Evolutionary conservation across 2,888 invertebrate genomes (phyloP).

Genomic region (Meta bourneti): DNA sequence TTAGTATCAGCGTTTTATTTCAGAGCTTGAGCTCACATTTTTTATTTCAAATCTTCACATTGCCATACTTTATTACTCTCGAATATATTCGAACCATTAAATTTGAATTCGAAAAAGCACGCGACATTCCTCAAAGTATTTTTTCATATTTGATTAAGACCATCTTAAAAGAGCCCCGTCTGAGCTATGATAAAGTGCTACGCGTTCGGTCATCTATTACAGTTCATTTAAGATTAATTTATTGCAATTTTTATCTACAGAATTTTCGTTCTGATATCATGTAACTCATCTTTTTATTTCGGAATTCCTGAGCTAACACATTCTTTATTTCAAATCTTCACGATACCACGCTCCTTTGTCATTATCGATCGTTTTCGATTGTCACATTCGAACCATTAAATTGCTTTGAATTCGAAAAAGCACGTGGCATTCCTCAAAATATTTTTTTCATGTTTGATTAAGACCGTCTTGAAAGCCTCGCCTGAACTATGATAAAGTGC

Average conservation of each 20-base stretch:
- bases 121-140: background rate
- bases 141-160: background rate
- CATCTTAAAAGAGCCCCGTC: background rate
- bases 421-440: background rate
- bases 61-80: too few species aligned
- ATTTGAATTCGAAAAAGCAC: background rate
- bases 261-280: too few species aligned
- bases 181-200: background rate
- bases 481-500: background rate
- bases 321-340: too few species aligned
- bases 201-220: too few species aligned
- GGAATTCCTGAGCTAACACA: too few species aligned
- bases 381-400: background rate
- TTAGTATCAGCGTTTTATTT: too few species aligned
- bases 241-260: too few species aligned
- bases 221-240: too few species aligned
- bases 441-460: background rate
- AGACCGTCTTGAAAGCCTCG: background rate
- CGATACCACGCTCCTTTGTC: too few species aligned
- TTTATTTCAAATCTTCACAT: too few species aligned
- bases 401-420: background rate
- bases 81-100: background rate
- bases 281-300: too few species aligned
- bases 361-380: background rate
- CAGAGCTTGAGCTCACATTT: too few species aligned